These are phyloP conservation scores for Lasioglossum pauxillum DNA, from an alignment of 2,888 invertebrate species.

Conservation along the genomic window DNA sequence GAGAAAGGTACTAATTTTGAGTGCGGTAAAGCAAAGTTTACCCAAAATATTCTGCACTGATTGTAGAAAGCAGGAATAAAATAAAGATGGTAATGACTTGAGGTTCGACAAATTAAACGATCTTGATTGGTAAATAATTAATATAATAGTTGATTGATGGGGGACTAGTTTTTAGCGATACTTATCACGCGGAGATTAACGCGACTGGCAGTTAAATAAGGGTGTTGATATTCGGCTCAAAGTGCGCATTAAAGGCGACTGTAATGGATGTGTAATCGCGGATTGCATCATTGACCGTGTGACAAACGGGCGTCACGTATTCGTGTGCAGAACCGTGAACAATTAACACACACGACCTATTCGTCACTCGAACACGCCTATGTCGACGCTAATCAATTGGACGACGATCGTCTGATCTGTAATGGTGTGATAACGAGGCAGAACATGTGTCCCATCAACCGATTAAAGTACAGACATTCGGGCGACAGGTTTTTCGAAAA, in stretches of 20 bases:
- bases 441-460: background rate
- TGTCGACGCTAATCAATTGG: constrained; percentile 57
- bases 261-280: constrained; percentile 47
- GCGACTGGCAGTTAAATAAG: background rate
- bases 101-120: background rate
- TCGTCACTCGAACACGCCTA: constrained; percentile 61
- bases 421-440: background rate
- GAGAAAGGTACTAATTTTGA: too few species aligned
- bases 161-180: background rate
- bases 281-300: constrained; percentile 62
- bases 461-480: background rate
- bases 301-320: constrained; percentile 57
- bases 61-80: too few species aligned
- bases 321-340: constrained; percentile 56
- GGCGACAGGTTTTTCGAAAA: background rate
- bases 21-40: too few species aligned
- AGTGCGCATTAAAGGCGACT: constrained; percentile 20
- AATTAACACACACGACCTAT: constrained; percentile 62
- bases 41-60: too few species aligned
- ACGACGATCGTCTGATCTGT: constrained; percentile 47
- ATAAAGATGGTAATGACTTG: too few species aligned
- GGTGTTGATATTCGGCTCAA: constrained; percentile 16
- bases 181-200: background rate
- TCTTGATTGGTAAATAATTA: background rate
- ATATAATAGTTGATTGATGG: background rate